Conservation (phyloP, 2,888 invertebrate species). For the Diarsia mendica region DNA sequence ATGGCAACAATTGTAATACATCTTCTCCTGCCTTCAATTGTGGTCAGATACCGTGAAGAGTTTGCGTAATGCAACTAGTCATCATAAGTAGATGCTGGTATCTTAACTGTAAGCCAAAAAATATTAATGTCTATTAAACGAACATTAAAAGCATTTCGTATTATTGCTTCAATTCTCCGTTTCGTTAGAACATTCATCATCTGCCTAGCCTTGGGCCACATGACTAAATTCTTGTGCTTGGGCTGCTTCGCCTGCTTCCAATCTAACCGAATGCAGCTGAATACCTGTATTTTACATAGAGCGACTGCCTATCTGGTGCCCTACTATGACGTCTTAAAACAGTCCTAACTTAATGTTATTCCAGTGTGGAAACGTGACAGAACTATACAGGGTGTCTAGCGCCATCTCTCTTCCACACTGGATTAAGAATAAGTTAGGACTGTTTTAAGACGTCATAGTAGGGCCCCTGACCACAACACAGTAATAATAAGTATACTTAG, state of each 20-base stretch:
- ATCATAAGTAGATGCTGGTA: conserved; percentile 2
- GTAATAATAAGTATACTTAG: too few species aligned
- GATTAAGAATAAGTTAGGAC: too few species aligned
- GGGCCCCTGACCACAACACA: too few species aligned
- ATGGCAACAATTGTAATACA: conserved; percentile 42
- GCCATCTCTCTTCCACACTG: too few species aligned
- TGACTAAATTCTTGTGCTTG: too few species aligned
- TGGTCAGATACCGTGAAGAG: conserved; percentile 57
- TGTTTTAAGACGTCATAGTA: too few species aligned
- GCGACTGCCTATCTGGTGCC: too few species aligned
- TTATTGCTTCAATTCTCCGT: conserved; percentile 1
- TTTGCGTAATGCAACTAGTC: conserved; percentile 56
- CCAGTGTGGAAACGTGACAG: too few species aligned
- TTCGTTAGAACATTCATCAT: not conserved
- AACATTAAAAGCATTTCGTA: not conserved
- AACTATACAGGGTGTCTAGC: too few species aligned
- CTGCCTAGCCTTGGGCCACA: not conserved
- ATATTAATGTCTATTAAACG: conserved; percentile 7
- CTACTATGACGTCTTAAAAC: too few species aligned
- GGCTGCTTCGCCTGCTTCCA: not conserved
- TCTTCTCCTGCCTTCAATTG: conserved; percentile 39
- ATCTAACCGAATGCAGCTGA: not conserved
- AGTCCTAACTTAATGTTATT: too few species aligned
- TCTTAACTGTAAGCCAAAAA: conserved; percentile 14
- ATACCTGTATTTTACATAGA: not conserved